Evolutionary conservation across 1,140 invertebrate species (phyloP).

Genomic region (Chironomus striatipennis): DNA sequence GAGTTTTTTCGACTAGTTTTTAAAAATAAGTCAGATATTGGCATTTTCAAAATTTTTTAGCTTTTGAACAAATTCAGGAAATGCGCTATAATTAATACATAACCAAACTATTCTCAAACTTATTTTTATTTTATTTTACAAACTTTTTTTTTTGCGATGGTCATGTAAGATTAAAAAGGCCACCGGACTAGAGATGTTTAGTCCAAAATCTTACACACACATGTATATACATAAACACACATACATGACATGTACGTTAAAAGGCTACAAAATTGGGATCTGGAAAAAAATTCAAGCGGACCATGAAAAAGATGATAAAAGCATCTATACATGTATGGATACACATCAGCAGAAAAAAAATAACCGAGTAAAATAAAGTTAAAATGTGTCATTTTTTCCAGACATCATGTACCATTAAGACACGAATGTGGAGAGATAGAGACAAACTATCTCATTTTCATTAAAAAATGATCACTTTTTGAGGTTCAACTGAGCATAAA

Average conservation of each 20-base stretch:
- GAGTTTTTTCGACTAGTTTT: too few species aligned
- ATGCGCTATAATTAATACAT: too few species aligned
- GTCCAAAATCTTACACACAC: neutral
- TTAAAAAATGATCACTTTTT: constrained; percentile 10
- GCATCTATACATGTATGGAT: neutral
- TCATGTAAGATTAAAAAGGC: constrained; percentile 11
- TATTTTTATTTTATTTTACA: too few species aligned
- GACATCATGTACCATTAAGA: neutral
- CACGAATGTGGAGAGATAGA: neutral
- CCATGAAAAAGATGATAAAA: too few species aligned
- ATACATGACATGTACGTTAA: neutral
- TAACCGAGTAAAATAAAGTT: neutral
- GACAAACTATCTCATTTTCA: neutral
- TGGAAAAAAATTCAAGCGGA: neutral
- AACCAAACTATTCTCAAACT: too few species aligned
- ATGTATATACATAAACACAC: neutral
- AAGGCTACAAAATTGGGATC: neutral
- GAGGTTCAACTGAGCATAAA: neutral
- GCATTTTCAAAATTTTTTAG: too few species aligned
- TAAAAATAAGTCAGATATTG: too few species aligned
- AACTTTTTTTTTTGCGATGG: neutral
- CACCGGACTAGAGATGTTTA: neutral
- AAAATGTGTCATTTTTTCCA: neutral
- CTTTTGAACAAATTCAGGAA: too few species aligned
- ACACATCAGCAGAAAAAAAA: neutral